phyloP scores from a whole-genome alignment of 2,888 invertebrate species.

The Heliconius cydno region DNA sequence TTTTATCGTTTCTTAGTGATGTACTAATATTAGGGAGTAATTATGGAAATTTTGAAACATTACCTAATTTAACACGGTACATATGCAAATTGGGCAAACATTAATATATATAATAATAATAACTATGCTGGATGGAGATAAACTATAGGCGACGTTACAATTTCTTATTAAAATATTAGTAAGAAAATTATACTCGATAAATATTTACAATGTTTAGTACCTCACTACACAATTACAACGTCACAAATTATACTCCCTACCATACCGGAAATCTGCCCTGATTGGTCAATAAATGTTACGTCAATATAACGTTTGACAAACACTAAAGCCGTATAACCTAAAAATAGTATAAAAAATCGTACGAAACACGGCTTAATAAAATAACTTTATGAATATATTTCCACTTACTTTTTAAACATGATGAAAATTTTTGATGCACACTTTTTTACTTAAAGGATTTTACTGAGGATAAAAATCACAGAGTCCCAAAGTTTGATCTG shows the following conservation, averaged over 20 bases:
- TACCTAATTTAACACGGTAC: background rate
- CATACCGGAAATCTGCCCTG: slow-evolving; percentile 44
- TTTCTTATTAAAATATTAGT: background rate
- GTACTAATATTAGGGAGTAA: slow-evolving; percentile 3
- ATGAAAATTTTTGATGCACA: slow-evolving; percentile 47
- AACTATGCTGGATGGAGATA: background rate
- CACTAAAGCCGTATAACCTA: slow-evolving; percentile 58
- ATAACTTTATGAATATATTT: slow-evolving; percentile 6
- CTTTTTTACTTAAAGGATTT: slow-evolving; percentile 25
- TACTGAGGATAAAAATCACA: slow-evolving; percentile 29
- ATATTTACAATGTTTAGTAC: background rate
- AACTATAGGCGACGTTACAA: background rate
- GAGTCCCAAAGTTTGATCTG: slow-evolving; percentile 42
- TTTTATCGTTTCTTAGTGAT: slow-evolving; percentile 37
- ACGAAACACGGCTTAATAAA: background rate
- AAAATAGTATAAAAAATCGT: slow-evolving; percentile 30
- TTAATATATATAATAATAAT: background rate
- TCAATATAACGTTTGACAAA: slow-evolving; percentile 56
- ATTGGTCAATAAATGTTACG: slow-evolving; percentile 56
- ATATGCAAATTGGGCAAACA: too few relatives aligned
- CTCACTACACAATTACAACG: slow-evolving; percentile 38
- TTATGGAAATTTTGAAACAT: background rate
- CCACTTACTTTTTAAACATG: slow-evolving; percentile 82
- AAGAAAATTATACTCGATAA: slow-evolving; percentile 2
- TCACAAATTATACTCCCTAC: slow-evolving; percentile 35